Base-by-base conservation (phyloP, 2,797 vertebrate species). In the Sibirionetta formosa region DNA sequence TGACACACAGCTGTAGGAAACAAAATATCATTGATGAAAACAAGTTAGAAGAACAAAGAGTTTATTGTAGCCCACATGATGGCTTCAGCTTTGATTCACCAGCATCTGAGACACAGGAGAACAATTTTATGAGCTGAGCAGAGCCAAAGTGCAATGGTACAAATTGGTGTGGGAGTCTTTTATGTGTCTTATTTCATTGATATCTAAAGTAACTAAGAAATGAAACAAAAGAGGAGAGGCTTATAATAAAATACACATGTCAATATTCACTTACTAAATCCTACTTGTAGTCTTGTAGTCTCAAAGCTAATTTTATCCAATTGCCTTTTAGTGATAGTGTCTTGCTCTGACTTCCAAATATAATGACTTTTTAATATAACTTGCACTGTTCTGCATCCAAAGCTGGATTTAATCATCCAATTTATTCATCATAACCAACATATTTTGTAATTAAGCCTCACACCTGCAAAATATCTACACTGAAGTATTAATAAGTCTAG, bases 321-420 rank as follows among this genome's bases (percentile, higher is more conserved):
- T 93, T 97, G 95, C 93, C 91, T 98, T 97, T 97, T 96, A 98
- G 96, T 96, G 97, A 97, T 71, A 94, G 69, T 94, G 72, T 93
- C 80, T 96, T 97, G 91, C 81, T 97, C 88, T 66, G 86, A 56
- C 50, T 96, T 97, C 93, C 95, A 98, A 96, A 97, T 96, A 93
- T 96, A 98, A 97, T 96, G 96, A 95, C 71, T 97, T 98, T 97
- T 97, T 97, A 98, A 97, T 98, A 96, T 88, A 95, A 94, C 77
- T 94, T 96, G 48, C 64, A 94, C 72, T 94, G 82, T 95, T 98
- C 94, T 97, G 88, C 95, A 93, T 97, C 94, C 92, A 97, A 36
- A 87, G 58, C 88, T 93, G 79, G 77, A 95, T 97, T 96, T 96
- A 98, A 92, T 97, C 72, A 95, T 94, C 75, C 85, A 96, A 92